phyloP scores from a whole-genome alignment of 1,140 invertebrate species.

The Polyergus mexicanus region DNA sequence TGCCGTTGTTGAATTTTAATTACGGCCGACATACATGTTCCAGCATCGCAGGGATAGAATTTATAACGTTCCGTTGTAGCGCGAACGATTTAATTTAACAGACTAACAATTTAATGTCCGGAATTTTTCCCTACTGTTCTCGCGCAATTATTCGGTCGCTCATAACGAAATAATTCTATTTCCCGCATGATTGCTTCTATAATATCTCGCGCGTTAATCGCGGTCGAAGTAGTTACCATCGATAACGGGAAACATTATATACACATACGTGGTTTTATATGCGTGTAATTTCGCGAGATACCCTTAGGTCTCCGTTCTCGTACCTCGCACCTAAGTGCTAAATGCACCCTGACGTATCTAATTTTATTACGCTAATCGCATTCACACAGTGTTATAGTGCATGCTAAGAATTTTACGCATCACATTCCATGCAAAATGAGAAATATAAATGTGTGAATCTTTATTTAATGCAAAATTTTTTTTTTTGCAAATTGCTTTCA shows the following conservation, averaged over 20 bases:
- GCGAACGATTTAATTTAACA: slow-evolving; percentile 62
- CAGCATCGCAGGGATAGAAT: slow-evolving; percentile 35
- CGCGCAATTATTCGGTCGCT: slow-evolving; percentile 38
- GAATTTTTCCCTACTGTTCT: slow-evolving; percentile 32
- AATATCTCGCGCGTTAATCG: slow-evolving; percentile 45
- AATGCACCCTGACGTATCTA: background rate
- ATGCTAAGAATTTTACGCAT: background rate
- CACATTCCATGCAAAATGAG: slow-evolving; percentile 1
- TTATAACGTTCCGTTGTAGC: slow-evolving; percentile 53
- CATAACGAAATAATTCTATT: slow-evolving; percentile 61
- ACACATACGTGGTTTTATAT: slow-evolving; percentile 8
- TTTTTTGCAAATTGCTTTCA: background rate
- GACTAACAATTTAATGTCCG: slow-evolving; percentile 64
- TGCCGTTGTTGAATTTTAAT: slow-evolving; percentile 58
- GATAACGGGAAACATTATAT: background rate
- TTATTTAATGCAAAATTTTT: slow-evolving; percentile 6
- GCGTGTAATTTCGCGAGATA: slow-evolving; percentile 7
- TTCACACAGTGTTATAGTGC: background rate
- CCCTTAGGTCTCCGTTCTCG: background rate
- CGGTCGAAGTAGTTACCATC: slow-evolving; percentile 15
- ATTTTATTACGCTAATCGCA: slow-evolving; percentile 40
- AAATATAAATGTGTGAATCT: background rate
- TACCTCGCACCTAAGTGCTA: background rate
- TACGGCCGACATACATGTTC: slow-evolving; percentile 50
- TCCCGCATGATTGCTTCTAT: slow-evolving; percentile 29